Percentiles rank a stretch among this genome's conserved stretches.
phyloP scores from a whole-genome alignment of 2,888 invertebrate species.

The Notodonta ziczac region DNA sequence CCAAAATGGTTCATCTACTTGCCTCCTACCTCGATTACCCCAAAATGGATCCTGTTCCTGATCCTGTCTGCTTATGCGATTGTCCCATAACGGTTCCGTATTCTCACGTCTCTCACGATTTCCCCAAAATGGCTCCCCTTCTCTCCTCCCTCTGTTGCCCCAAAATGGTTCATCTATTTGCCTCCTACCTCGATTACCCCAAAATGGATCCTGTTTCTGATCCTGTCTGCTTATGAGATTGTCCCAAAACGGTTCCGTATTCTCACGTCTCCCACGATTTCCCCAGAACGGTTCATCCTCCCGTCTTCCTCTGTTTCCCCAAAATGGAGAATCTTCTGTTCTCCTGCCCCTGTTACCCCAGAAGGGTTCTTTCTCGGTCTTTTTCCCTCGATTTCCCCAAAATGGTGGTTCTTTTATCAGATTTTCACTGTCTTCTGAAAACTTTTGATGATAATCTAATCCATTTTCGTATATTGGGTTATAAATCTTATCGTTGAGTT shows the following conservation, averaged over 20 bases:
- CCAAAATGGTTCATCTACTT: constrained; percentile 70
- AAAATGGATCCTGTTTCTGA: constrained; percentile 53
- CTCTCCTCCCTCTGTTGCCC: constrained; percentile 52
- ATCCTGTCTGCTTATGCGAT: constrained; percentile 32
- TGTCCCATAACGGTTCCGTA: constrained; percentile 44
- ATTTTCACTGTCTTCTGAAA: constrained; percentile 41
- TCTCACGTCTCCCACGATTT: constrained; percentile 51
- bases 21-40: constrained; percentile 60
- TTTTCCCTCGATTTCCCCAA: constrained; percentile 33
- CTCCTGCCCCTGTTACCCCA: constrained; percentile 64
- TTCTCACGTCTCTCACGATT: constrained; percentile 59
- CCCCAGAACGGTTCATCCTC: constrained; percentile 66
- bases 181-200: constrained; percentile 61
- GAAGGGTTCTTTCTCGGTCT: constrained; percentile 49
- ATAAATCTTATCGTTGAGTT: constrained; percentile 33
- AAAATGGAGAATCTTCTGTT: constrained; percentile 57
- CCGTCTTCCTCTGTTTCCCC: constrained; percentile 75
- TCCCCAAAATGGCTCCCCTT: constrained; percentile 48
- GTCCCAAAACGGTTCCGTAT: constrained; percentile 46
- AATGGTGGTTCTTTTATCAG: constrained; percentile 54
- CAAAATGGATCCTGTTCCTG: constrained; percentile 59
- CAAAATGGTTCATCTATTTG: constrained; percentile 53
- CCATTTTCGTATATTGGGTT: constrained; percentile 30
- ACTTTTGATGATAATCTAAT: constrained; percentile 33
- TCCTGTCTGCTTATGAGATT: constrained; percentile 35